Evolutionary conservation across 2,113 vertebrate genomes (phyloP).

Genomic region (Poeciliopsis occidentalis): DNA sequence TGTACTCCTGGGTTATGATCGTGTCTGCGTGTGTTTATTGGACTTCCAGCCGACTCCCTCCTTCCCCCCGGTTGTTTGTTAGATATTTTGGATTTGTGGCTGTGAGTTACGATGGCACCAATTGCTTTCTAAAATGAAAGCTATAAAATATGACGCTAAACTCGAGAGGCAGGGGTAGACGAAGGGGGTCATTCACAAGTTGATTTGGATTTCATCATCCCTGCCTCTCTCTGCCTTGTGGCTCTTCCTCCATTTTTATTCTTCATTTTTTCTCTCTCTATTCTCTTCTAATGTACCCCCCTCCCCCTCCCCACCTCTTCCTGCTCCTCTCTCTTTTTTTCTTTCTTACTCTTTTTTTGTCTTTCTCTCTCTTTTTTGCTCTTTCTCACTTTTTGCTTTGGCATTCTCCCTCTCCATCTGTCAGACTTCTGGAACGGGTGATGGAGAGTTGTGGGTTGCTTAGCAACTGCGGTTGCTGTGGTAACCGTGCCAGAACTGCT

Average conservation of each 20-base stretch:
- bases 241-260: slow-evolving; percentile 22
- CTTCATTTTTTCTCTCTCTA: slow-evolving; percentile 2
- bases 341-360: slow-evolving; percentile 6
- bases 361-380: slow-evolving; percentile 14
- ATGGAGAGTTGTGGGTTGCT: slow-evolving; percentile 83
- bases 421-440: slow-evolving; percentile 84
- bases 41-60: no score
- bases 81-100: background rate
- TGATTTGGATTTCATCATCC: slow-evolving; percentile 28
- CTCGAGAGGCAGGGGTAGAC: background rate
- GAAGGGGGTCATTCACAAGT: background rate
- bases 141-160: background rate
- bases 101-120: background rate
- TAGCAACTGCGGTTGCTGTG: slow-evolving; percentile 81
- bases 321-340: background rate
- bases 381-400: slow-evolving; percentile 45
- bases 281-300: slow-evolving; percentile 16
- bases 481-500: slow-evolving; percentile 72
- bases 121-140: background rate
- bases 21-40: background rate
- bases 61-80: background rate
- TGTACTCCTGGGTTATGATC: background rate
- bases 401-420: slow-evolving; percentile 76
- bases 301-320: background rate
- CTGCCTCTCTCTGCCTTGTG: background rate